These are phyloP conservation scores for Phenacoccus solenopsis DNA, from an alignment of 1,140 invertebrate species.

Conservation along the genomic window DNA sequence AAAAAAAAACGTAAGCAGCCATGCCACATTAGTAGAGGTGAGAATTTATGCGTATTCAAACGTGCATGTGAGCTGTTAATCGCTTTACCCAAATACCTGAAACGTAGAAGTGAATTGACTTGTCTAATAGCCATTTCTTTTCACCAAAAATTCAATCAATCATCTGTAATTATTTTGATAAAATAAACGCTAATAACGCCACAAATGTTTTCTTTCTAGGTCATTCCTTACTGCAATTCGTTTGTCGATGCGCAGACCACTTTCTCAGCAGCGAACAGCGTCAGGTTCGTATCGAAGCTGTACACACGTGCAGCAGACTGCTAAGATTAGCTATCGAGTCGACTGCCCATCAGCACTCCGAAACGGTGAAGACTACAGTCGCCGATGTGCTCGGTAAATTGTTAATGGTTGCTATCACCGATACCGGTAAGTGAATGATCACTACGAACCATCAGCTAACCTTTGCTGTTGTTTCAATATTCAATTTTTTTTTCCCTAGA, in stretches of 20 bases:
- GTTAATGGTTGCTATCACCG: slow-evolving; percentile 86
- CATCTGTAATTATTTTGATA: too few species aligned
- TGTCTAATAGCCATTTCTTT: too few species aligned
- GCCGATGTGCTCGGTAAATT: slow-evolving; percentile 82
- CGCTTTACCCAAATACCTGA: too few species aligned
- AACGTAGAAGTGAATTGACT: too few species aligned
- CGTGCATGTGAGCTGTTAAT: too few species aligned
- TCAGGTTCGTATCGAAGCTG: slow-evolving; percentile 86
- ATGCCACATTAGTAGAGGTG: too few species aligned
- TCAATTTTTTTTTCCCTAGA: slow-evolving; percentile 41
- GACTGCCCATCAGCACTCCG: slow-evolving; percentile 42
- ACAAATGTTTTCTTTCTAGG: slow-evolving; percentile 44
- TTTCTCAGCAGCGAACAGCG: slow-evolving; percentile 84
- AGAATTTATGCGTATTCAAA: too few species aligned
- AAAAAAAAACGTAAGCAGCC: too few species aligned
- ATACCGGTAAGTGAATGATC: slow-evolving; percentile 45
- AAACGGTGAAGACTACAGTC: slow-evolving; percentile 72
- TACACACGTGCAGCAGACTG: slow-evolving; percentile 81
- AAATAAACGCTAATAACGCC: too few species aligned
- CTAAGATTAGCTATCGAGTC: slow-evolving; percentile 60
- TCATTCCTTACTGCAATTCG: slow-evolving; percentile 82
- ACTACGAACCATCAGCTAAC: not conserved
- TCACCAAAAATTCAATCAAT: too few species aligned
- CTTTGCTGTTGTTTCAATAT: not conserved
- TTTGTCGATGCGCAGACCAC: slow-evolving; percentile 79